A percentile compares a stretch with the other conserved stretches of the same genome.
Evolutionary conservation across 1,140 invertebrate species (phyloP).

Genomic region (Kradibia gibbosae): DNA sequence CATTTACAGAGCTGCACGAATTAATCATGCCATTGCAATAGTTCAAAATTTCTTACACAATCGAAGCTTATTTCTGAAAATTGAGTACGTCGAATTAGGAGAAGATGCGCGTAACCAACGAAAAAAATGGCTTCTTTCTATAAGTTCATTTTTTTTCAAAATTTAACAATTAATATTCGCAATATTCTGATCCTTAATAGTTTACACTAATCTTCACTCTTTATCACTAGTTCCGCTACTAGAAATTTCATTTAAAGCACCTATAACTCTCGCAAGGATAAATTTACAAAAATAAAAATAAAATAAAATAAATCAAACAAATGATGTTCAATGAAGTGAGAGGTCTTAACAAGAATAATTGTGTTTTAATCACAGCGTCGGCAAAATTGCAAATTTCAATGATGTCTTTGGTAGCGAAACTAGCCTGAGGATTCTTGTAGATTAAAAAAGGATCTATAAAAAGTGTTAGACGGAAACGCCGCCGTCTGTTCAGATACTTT

Average conservation of each 20-base stretch:
- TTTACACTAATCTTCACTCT: constrained; percentile 36
- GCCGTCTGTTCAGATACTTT: constrained; percentile 45
- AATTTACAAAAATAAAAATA: constrained; percentile 4
- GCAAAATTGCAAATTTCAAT: constrained; percentile 1
- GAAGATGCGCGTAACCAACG: constrained; percentile 30
- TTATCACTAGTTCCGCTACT: constrained; percentile 38
- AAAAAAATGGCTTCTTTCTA: constrained; percentile 23
- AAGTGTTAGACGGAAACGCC: constrained; percentile 47
- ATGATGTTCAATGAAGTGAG: background rate
- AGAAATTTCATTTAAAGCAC: constrained; percentile 32
- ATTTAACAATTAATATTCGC: constrained; percentile 41
- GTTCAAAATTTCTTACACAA: constrained; percentile 17
- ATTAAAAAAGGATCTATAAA: constrained; percentile 51
- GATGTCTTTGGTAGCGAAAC: constrained; percentile 33
- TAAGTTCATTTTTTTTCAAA: constrained; percentile 37
- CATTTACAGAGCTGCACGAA: constrained; percentile 52
- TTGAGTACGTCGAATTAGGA: constrained; percentile 37
- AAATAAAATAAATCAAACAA: constrained; percentile 25
- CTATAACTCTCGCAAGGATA: constrained; percentile 2
- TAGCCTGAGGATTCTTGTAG: constrained; percentile 37
- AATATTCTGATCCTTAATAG: constrained; percentile 38
- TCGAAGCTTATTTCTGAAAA: constrained; percentile 35
- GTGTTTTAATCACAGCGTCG: background rate
- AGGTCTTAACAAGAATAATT: background rate
- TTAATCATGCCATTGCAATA: constrained; percentile 37